Conservation (phyloP, 2,888 invertebrate species). For the Bellardia bayeri region DNA sequence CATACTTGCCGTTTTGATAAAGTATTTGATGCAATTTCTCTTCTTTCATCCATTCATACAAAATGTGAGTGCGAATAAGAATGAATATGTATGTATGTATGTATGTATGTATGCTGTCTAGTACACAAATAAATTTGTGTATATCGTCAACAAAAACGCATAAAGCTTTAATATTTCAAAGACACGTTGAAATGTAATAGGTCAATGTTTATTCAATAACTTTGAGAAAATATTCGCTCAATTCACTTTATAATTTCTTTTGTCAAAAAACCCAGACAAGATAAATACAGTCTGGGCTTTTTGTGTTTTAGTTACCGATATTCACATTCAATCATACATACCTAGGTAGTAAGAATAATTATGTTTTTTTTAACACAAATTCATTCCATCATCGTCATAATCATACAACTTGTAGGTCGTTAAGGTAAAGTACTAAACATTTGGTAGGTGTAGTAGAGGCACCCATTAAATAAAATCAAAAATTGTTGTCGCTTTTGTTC, state of each 20-base stretch:
- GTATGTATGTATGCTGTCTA: neutral
- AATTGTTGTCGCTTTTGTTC: slow-evolving; percentile 17
- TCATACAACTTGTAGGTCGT: slow-evolving; percentile 45
- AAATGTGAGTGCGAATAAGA: slow-evolving; percentile 4
- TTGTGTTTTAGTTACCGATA: neutral
- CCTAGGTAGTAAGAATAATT: slow-evolving; percentile 37
- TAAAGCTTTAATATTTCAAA: too few species aligned
- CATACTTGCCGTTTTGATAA: neutral
- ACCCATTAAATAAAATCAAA: slow-evolving; percentile 42
- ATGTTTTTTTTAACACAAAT: slow-evolving; percentile 1
- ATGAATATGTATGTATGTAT: neutral
- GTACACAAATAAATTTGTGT: too few species aligned
- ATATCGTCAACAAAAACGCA: too few species aligned
- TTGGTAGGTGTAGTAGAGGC: slow-evolving; percentile 32
- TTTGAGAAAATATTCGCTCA: too few species aligned
- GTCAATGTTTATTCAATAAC: too few species aligned
- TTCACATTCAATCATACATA: slow-evolving; percentile 6
- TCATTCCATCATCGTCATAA: slow-evolving; percentile 41
- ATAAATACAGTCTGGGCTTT: neutral
- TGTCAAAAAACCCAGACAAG: too few species aligned
- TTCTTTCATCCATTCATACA: slow-evolving; percentile 48
- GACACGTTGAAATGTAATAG: too few species aligned
- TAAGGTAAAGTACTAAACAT: slow-evolving; percentile 52
- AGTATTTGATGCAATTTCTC: slow-evolving; percentile 45
- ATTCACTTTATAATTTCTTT: too few species aligned